phyloP scores from a whole-genome alignment of 2,888 invertebrate genomes.

The Agriotes lineatus region DNA sequence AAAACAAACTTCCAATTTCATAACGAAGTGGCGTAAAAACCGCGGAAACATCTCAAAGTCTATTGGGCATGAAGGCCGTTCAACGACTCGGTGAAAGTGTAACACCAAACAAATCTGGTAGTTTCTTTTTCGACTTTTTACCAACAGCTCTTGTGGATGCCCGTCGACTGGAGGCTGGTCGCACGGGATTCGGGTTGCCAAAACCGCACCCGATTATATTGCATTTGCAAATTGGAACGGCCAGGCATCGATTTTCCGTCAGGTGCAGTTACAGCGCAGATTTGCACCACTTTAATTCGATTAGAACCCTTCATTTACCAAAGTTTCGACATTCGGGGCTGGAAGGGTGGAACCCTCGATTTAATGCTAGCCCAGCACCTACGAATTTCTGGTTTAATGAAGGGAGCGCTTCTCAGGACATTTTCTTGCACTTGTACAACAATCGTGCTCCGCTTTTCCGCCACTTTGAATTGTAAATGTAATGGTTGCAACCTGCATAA shows the following conservation, averaged over 20 bases:
- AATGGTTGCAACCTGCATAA: too few species aligned
- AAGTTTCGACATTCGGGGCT: too few species aligned
- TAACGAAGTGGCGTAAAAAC: constrained; percentile 6
- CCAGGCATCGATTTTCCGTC: constrained; percentile 8
- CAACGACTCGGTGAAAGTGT: constrained; percentile 24
- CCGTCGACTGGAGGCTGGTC: too few species aligned
- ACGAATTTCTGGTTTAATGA: too few species aligned
- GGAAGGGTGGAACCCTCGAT: too few species aligned
- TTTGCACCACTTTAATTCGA: constrained; percentile 1
- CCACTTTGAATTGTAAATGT: too few species aligned
- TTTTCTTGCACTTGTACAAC: too few species aligned
- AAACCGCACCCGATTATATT: constrained; percentile 16
- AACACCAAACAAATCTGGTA: not conserved
- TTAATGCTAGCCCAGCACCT: too few species aligned
- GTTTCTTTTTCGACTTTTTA: not conserved
- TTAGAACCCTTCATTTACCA: not conserved
- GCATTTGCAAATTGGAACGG: not conserved
- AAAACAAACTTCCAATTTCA: too few species aligned
- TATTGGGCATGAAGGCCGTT: constrained; percentile 16
- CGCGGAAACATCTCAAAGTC: constrained; percentile 1
- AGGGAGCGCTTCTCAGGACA: too few species aligned
- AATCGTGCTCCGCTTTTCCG: too few species aligned
- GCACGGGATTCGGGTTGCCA: constrained; percentile 1
- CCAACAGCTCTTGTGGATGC: too few species aligned
- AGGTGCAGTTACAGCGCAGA: not conserved